Evolutionary conservation across 2,888 invertebrate species (phyloP).

Genomic region (Calameuta filiformis): DNA sequence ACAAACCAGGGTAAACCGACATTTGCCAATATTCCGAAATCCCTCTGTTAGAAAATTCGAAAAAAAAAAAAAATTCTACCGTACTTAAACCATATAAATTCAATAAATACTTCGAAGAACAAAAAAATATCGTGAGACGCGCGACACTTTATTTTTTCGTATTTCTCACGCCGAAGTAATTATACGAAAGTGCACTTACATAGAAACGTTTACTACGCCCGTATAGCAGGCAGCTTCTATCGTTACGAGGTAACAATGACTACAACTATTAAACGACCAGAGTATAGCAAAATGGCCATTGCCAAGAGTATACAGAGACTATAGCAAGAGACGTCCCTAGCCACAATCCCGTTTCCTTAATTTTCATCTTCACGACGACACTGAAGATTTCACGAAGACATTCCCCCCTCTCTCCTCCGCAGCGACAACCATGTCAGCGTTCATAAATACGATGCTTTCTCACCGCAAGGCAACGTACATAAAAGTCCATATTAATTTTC

Average conservation of each 20-base stretch:
- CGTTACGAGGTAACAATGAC: no score
- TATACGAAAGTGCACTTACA: background rate
- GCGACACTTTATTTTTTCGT: background rate
- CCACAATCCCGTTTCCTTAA: background rate
- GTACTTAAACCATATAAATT: no score
- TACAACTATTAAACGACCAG: background rate
- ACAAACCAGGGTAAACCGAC: no score
- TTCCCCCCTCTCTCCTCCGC: no score
- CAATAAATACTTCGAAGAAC: no score
- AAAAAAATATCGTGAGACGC: background rate
- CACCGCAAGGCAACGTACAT: background rate
- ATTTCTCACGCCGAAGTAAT: background rate
- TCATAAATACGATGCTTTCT: background rate
- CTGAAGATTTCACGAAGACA: background rate
- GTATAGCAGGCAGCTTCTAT: no score
- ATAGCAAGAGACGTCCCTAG: background rate
- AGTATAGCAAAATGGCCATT: background rate
- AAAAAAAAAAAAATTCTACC: no score
- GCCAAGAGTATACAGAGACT: background rate
- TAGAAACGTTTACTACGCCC: background rate
- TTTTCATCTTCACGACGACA: background rate
- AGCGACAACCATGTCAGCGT: background rate
- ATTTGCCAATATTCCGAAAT: no score
- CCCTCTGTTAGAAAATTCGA: no score
- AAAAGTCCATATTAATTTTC: background rate